Evolutionary conservation across 2,113 vertebrate genomes (phyloP), one percentile per base, ranked within the genome.

Genomic region (Brevimyrus niger): DNA sequence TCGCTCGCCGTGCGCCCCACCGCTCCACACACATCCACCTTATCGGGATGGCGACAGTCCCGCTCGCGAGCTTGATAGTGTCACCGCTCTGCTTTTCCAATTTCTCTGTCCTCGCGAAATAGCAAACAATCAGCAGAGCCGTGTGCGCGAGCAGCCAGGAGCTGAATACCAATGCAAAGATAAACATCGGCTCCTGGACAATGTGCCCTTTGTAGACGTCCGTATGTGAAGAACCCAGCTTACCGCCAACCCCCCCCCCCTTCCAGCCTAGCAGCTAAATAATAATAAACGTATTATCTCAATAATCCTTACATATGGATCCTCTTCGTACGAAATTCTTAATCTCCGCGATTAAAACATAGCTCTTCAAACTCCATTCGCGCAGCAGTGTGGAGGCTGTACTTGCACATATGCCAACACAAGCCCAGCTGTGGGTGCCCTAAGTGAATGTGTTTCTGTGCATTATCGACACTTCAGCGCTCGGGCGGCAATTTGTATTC

Each of bases 31-130:
- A 86, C 89, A 35, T 50, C 21, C 55, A 10, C 83, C 83, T 89
- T 89, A 89, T 89, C 89, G 47, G 83, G 11, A 50, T 19, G 13
- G 58, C 17, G 11, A 44, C 58, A 65, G 83, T 89, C 55, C 89
- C 46, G 13, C 88, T 53, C 48, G 10, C 69, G 80, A 65, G 44
- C 84, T 86, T 85, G 88, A 89, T 89, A 89, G 38, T 86, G 89
- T 86, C 84, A 86, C 38, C 55, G 46, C 55, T 86, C 58, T 38
- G 51, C 80, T 89, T 89, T 89, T 83, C 88, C 88, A 89, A 89
- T 89, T 89, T 89, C 58, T 87, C 17, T 51, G 58, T 86, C 83
- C 55, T 69, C 58, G 19, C 44, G 61, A 89, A 65, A 86, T 38
- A 38, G 58, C 83, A 88, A 85, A 89, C 89, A 89, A 55, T 86